Base-by-base conservation (phyloP, 2,113 vertebrate genomes). In the Plecotus auritus region DNA sequence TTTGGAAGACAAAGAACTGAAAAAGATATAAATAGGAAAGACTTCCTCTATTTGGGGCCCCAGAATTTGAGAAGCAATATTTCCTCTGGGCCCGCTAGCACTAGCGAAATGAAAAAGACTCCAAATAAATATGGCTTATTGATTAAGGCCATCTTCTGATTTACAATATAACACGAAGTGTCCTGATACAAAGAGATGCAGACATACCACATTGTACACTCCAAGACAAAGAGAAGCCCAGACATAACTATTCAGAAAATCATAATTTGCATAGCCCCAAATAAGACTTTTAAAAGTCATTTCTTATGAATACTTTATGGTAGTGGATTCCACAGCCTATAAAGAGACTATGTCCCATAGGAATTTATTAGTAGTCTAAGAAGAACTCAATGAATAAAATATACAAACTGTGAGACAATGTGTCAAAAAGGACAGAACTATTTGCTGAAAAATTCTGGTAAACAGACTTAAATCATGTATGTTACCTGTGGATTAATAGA, bases 401-500 rank as follows among this genome's bases (percentile, higher is more conserved):
- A 91, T 28, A 87, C 40, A 77, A 91, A 87, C 37, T 47, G 28
- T 84, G 37, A 94, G 81, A 74, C 37, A 74, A 61, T 6, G 1
- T 92, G 26, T 80, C 82, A 89, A 72, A 96, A 85, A 86, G n/a
- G 56, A 94, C 64, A 84, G 78, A 91, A 85, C n/a, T 45, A 74
- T 80, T 90, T 76, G 61, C 70, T 94, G 72, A 88, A 84, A 81
- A 81, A n/a, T 72, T 70, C 56, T 87, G 37, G n/a, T 74, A 87
- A 90, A 74, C 30, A 70, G 30, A 23, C 14, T 93, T 69, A 66
- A 91, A 47, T 74, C 40, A 47, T 64, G 26, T 40, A 42, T 82
- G 20, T 78, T 86, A 54, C 11, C n/a, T 61, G 4, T 73, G 9
- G 35, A 56, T 74, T 80, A 76, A 45, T 37, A 70, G 67, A 78